Evolutionary conservation across 2,888 invertebrate species (phyloP), one percentile per base, ranked within the genome.

Genomic region (Mycalesis mineus): DNA sequence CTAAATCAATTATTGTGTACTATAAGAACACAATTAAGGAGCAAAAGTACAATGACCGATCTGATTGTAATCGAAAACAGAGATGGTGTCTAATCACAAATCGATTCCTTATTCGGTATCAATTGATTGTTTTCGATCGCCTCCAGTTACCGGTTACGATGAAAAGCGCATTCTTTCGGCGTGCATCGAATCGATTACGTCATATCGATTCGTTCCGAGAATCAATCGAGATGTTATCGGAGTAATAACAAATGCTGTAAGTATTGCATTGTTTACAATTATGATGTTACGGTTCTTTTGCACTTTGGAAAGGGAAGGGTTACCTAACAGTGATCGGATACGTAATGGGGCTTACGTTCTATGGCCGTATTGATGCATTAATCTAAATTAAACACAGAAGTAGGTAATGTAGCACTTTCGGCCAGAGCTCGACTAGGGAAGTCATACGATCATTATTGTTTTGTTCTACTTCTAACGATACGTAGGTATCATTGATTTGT

Each of bases 151-250:
- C 41, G 52, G 50, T 49, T 57, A 51, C 42, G 51, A 39, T 41
- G 39, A 55, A 33, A 52, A 55, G 40, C 31, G 54, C 57, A 62
- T 57, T 59, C 59, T 57, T 59, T 54, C 33, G 41, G 37, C 42
- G 51, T 36, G 53, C 37, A 45, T n/a, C 53, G 44, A 53, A 59
- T 59, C 47, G 15, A 53, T 65, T 65, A 51, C 63, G 44, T 61
- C 55, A 63, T 9, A 31, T 31, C 22, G 36, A 61, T 61, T 56
- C 37, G 57, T 73, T 72, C 73, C 48, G 60, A 70, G 69, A 74
- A 73, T 57, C 55, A 63, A 68, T 65, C 62, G 60, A 65, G 70
- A 71, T 67, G 61, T 63, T 68, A 71, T 68, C 72, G 64, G 64
- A 64, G 57, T 66, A 63, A 62, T 62, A 55, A 59, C 50, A 58